These are phyloP conservation scores for Pantherophis vulpinus DNA, from an alignment of 2,797 vertebrate species.

Conservation along the genomic window DNA sequence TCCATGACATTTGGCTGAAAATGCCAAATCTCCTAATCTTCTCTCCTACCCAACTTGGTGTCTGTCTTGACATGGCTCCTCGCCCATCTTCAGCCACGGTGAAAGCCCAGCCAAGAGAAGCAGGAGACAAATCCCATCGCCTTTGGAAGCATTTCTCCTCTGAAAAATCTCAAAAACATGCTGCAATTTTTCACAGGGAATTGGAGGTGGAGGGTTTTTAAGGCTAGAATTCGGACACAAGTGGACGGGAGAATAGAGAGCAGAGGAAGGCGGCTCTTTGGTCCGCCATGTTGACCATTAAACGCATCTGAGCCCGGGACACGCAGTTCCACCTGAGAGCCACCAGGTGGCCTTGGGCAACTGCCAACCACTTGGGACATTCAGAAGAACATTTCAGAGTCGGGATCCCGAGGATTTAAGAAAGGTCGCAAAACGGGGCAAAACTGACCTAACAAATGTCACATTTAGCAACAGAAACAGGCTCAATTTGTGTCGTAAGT, in stretches of 20 bases:
- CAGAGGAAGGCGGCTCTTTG: background rate
- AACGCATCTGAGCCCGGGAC: background rate
- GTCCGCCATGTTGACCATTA: background rate
- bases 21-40: conserved; percentile 56
- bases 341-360: background rate
- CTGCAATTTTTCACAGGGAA: background rate
- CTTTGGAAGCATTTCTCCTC: background rate
- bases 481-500: no score
- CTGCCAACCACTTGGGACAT: background rate
- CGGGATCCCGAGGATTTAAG: background rate
- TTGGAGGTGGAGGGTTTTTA: background rate
- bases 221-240: background rate
- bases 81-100: conserved; percentile 57
- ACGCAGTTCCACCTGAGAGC: background rate
- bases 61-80: conserved; percentile 56
- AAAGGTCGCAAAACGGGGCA: no score
- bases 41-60: conserved; percentile 50
- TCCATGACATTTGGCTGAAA: conserved; percentile 56
- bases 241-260: background rate
- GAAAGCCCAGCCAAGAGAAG: conserved; percentile 32
- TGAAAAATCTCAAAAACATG: background rate
- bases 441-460: no score
- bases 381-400: background rate
- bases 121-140: background rate
- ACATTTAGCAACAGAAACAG: no score